Evolutionary conservation across 1,140 invertebrate species (phyloP).

Genomic region (Drosophila sp.): DNA sequence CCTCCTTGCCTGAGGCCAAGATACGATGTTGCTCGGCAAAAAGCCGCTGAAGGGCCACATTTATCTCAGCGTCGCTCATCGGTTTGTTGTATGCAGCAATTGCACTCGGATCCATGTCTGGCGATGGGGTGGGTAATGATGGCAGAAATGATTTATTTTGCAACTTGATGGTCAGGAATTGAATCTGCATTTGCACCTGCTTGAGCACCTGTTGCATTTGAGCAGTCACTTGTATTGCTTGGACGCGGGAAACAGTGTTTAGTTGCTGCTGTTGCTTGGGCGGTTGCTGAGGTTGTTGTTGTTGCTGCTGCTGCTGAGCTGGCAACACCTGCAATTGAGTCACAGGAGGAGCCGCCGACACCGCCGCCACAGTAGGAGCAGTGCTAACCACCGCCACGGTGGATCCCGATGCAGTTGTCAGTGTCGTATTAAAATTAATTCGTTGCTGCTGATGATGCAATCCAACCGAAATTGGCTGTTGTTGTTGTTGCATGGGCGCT

Average conservation of each 20-base stretch:
- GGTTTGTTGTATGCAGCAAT: slow-evolving; percentile 77
- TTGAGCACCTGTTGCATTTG: slow-evolving; percentile 86
- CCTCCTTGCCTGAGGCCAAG: slow-evolving; percentile 85
- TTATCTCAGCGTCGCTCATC: slow-evolving; percentile 81
- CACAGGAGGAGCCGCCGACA: slow-evolving; percentile 84
- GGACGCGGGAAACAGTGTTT: slow-evolving; percentile 84
- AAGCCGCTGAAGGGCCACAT: slow-evolving; percentile 84
- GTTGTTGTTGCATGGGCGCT: slow-evolving; percentile 74
- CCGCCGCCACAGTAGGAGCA: slow-evolving; percentile 52
- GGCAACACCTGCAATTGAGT: slow-evolving; percentile 7
- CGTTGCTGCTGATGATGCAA: slow-evolving; percentile 51
- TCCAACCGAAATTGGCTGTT: slow-evolving; percentile 7
- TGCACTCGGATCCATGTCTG: slow-evolving; percentile 68
- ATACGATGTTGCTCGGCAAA: slow-evolving; percentile 87
- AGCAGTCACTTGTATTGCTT: slow-evolving; percentile 86
- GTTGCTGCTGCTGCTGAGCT: slow-evolving; percentile 44
- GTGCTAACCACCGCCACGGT: slow-evolving; percentile 37
- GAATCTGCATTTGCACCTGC: slow-evolving; percentile 86
- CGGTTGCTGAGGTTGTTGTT: slow-evolving; percentile 23
- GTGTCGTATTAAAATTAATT: slow-evolving; percentile 47
- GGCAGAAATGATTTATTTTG: slow-evolving; percentile 74
- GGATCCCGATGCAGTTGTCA: slow-evolving; percentile 33
- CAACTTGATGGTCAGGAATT: slow-evolving; percentile 84
- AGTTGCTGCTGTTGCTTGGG: slow-evolving; percentile 53
- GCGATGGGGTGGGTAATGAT: slow-evolving; percentile 49